Conservation (phyloP, 23 tunicate species). For the Halocynthia aurantium region DNA sequence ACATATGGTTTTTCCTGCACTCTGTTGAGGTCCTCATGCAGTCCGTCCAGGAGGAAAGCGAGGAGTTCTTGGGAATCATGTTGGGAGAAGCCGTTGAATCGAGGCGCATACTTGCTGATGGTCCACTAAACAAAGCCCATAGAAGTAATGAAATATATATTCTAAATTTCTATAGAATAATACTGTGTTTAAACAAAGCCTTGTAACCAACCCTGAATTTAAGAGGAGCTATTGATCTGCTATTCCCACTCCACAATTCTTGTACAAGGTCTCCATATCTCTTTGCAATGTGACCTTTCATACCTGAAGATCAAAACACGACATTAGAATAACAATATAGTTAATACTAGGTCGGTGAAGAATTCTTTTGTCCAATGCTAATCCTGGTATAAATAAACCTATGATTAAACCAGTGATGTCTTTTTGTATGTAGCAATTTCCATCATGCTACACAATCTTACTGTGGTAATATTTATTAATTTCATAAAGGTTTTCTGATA, state of each 20-base stretch:
- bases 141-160: background rate
- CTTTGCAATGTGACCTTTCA: slow-evolving; percentile 88
- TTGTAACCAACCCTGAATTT: slow-evolving; percentile 64
- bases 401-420: too few species aligned
- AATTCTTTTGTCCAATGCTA: too few species aligned
- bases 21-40: slow-evolving; percentile 86
- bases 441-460: too few species aligned
- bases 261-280: slow-evolving; percentile 64
- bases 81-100: slow-evolving; percentile 84
- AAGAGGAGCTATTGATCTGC: slow-evolving; percentile 82
- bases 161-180: background rate
- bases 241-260: slow-evolving; percentile 87
- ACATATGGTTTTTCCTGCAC: slow-evolving; percentile 88
- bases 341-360: too few species aligned
- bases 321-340: too few species aligned
- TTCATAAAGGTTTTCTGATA: too few species aligned
- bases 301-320: slow-evolving; percentile 24
- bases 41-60: slow-evolving; percentile 79
- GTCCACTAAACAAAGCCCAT: slow-evolving; percentile 63
- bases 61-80: slow-evolving; percentile 96
- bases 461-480: too few species aligned
- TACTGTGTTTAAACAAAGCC: background rate
- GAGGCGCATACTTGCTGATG: slow-evolving; percentile 88
- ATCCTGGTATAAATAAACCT: too few species aligned
- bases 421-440: too few species aligned